Percentiles rank a stretch among this genome's conserved stretches.
Evolutionary conservation across 2,113 vertebrate species (phyloP).

Genomic region (Carassius carassius): DNA sequence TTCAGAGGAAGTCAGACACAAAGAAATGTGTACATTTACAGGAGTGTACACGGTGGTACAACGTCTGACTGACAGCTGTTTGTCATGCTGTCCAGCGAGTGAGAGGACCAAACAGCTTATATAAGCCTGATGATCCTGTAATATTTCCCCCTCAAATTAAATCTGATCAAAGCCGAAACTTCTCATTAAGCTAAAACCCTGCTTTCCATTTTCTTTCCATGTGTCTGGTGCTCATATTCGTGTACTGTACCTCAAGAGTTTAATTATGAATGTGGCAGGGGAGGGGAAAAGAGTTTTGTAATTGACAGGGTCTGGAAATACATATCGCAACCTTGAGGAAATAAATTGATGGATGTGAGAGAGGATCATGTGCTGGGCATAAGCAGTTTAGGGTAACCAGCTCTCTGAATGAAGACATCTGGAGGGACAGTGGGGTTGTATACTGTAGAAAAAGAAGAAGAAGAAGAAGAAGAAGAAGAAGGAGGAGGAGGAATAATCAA

Average conservation of each 20-base stretch:
- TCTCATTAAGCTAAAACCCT: conserved; percentile 22
- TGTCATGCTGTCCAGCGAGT: conserved; percentile 9
- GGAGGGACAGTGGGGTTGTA: conserved; percentile 17
- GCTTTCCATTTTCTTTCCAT: conserved; percentile 23
- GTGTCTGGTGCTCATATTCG: not conserved
- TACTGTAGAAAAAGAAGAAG: not conserved
- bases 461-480: not conserved
- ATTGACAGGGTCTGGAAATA: conserved; percentile 30
- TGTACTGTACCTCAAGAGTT: conserved; percentile 30
- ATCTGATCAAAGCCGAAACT: conserved; percentile 26
- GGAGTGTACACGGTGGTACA: not conserved
- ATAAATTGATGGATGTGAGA: conserved; percentile 32
- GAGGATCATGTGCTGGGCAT: conserved; percentile 30
- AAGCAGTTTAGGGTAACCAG: conserved; percentile 39
- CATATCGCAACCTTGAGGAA: conserved; percentile 26
- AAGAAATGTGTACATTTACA: not conserved
- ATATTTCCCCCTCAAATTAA: not conserved
- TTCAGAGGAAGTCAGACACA: conserved; percentile 13
- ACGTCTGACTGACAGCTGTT: conserved; percentile 2
- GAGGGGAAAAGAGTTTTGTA: conserved; percentile 27
- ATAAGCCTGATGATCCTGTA: conserved; percentile 12
- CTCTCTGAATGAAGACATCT: conserved; percentile 27
- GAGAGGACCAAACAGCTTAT: conserved; percentile 22
- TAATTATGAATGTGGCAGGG: conserved; percentile 30
- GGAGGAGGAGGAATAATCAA: too few relatives aligned